phyloP scores from a whole-genome alignment of 2,113 vertebrate genomes.

The Hippocampus abdominalis region DNA sequence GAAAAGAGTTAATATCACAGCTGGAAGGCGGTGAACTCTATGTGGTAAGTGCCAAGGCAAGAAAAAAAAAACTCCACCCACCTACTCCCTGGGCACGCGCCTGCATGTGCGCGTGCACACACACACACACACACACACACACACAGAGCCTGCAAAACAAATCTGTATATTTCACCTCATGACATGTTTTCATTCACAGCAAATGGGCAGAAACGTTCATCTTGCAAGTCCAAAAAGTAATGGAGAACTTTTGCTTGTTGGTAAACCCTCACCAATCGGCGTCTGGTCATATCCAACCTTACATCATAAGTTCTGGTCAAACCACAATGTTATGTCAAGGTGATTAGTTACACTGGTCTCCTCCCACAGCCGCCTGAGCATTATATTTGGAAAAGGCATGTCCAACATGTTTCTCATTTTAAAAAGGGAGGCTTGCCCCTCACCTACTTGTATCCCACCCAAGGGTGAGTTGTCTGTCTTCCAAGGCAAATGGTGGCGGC shows the following conservation, averaged over 20 bases:
- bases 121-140: too few relatives aligned
- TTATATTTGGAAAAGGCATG: slow-evolving; percentile 70
- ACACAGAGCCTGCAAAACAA: slow-evolving; percentile 12
- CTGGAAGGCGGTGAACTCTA: slow-evolving; percentile 57
- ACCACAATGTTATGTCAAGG: slow-evolving; percentile 74
- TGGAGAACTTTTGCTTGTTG: slow-evolving; percentile 12
- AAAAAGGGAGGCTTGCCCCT: slow-evolving; percentile 31
- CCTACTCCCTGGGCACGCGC: slow-evolving; percentile 5
- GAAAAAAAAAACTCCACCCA: slow-evolving; percentile 24
- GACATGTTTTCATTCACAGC: slow-evolving; percentile 17
- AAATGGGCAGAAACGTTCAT: slow-evolving; percentile 5
- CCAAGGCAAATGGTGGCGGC: slow-evolving; percentile 26
- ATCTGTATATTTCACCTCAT: slow-evolving; percentile 7
- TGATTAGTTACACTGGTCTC: slow-evolving; percentile 55
- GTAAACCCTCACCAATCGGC: slow-evolving; percentile 24
- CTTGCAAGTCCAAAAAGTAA: slow-evolving; percentile 17
- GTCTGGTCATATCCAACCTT: slow-evolving; percentile 53
- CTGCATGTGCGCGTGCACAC: too few relatives aligned
- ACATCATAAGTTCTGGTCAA: slow-evolving; percentile 70
- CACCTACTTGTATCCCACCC: slow-evolving; percentile 69
- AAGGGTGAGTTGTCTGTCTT: slow-evolving; percentile 54
- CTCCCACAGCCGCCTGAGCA: slow-evolving; percentile 67
- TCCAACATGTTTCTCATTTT: slow-evolving; percentile 73
- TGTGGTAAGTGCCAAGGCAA: slow-evolving; percentile 33
- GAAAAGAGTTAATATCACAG: slow-evolving; percentile 68